Base-by-base conservation (phyloP, 2,797 vertebrate genomes). In the Lepus oiostolus region DNA sequence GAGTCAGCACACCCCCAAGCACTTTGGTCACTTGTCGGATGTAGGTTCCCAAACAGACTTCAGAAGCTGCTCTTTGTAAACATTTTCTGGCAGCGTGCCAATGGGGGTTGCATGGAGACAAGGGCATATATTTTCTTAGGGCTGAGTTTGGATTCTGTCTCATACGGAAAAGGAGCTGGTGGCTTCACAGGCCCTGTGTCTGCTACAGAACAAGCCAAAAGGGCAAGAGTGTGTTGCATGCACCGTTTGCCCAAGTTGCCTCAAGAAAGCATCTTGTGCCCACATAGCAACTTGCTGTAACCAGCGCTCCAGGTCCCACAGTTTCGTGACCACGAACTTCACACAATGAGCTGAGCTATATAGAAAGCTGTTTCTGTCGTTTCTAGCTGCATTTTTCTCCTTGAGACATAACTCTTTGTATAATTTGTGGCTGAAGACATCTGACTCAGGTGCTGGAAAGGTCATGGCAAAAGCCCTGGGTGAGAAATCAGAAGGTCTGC, bases 1-100 rank as follows among this genome's bases (percentile, higher is more conserved):
- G 98, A 98, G 96, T 98, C 98, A 98, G 93, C 76, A 93, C 24
- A 93, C 94, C 88, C 90, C 91, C 95, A 96, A 85, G 93, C 47
- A 88, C 30, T 81, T 87, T 85, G 93, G 94, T 95, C 96, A 97
- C 81, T 95, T 79, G 0, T 63, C 30, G 35, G 86, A 62, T 88
- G 79, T 72, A 74, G 65, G 75, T 85, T 88, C 93, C 92, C 92
- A 90, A 81, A 65, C 42, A 30, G 60, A 65, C 90, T 35, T 70
- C 0, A 0, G 72, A 24, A 52, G 82, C 80, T 11, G 35, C 62
- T 63, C 74, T 42, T 2, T 35, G 54, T 35, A 81, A 94, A 90
- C 68, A 77, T 24, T 30, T 76, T 89, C 62, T 65, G 30, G 71
- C 85, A 38, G 17, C 28, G 3, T 0, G 8, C 35, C 84, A 52